Conservation (phyloP, 2,113 vertebrate genomes). For the Odobenus rosmarus region DNA sequence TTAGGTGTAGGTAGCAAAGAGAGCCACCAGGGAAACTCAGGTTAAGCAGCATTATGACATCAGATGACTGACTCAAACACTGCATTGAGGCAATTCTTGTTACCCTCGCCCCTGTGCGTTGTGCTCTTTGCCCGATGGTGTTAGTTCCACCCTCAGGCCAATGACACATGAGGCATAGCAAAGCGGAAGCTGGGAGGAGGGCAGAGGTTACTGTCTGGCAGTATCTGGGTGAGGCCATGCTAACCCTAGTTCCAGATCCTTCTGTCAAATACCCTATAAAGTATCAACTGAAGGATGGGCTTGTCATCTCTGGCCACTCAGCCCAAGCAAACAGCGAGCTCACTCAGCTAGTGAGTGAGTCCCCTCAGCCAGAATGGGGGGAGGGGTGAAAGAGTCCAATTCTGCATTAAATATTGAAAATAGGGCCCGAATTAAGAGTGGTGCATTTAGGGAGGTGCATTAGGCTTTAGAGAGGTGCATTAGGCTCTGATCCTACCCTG, state of each 20-base stretch:
- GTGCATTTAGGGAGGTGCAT: not conserved
- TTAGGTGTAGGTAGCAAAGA: not conserved
- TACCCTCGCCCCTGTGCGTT: not conserved
- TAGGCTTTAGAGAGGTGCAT: not conserved
- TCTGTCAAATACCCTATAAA: not conserved
- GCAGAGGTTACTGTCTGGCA: not conserved
- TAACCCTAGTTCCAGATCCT: not conserved
- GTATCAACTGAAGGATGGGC: not conserved
- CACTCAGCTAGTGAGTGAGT: not conserved
- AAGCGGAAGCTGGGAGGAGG: not conserved
- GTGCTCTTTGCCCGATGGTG: not conserved
- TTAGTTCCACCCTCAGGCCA: constrained; percentile 6
- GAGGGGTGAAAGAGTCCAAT: not conserved
- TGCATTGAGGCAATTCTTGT: not conserved
- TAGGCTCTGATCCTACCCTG: not conserved
- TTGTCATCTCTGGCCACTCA: not conserved
- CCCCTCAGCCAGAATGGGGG: not conserved
- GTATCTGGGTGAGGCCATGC: not conserved
- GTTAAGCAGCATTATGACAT: not conserved
- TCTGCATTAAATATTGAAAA: not conserved
- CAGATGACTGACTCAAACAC: not conserved
- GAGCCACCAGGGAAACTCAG: not conserved
- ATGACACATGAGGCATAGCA: not conserved
- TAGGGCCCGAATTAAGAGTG: not conserved
- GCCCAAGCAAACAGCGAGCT: not conserved